Evolutionary conservation across 2,113 vertebrate species (phyloP), one percentile per base, ranked within the genome.

Genomic region (Phylloscopus whistleri): DNA sequence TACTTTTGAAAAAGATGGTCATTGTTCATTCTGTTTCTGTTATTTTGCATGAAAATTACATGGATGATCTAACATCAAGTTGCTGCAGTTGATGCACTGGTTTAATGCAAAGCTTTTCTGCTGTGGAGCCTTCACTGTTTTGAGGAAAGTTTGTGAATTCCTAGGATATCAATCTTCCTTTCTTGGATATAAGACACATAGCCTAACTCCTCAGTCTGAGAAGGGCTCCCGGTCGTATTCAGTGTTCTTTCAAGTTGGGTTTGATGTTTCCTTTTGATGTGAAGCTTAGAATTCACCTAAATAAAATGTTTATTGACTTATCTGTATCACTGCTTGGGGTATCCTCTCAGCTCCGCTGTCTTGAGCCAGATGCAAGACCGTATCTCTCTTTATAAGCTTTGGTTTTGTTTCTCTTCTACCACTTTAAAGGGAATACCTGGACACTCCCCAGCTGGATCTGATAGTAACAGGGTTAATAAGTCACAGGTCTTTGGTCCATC

Each of bases 171-270:
- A 28, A 49, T 13, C 18, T 60, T 74, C 17, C 19, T 64, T 79
- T 24, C 49, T 85, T 94, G 41, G 15, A 26, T 87, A 21, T 39
- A 68, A 79, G 10, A n/a, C 31, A 56, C 37, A 13, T 79, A 64
- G 22, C 28, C 44, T 44, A 7, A 48, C 75, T 87, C 11, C 37
- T 9, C 24, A n/a, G 35, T 31, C 31, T 46, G 41, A 64, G n/a
- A 62, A 84, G 17, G 52, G 26, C 10, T 79, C 67, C 7, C 0
- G 0, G 6, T 76, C 55, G 26, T 26, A 37, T 26, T 30, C 41
- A 49, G 12, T 31, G 13, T 46, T 83, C 22, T 73, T 93, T 87
- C 35, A 56, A 24, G 27, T 9, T 66, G 22, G 4, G 8, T 80
- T 73, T 72, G 24, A 7, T 43, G 17, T 7, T 3, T n/a, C 75